Evolutionary conservation across 2,113 vertebrate genomes (phyloP).

Genomic region (Notechis scutatus): DNA sequence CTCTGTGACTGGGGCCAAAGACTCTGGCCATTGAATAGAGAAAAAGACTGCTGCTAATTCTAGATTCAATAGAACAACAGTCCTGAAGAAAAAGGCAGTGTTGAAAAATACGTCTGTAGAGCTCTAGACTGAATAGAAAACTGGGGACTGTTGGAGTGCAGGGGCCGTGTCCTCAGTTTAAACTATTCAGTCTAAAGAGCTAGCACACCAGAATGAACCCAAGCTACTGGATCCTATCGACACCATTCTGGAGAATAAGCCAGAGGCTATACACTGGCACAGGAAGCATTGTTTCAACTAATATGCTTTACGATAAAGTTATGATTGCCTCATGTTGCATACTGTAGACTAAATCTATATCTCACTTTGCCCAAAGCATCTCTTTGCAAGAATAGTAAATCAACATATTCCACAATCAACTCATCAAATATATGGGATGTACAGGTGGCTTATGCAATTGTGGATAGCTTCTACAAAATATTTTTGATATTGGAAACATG

Average conservation of each 20-base stretch:
- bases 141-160: too few species aligned
- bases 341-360: not conserved
- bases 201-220: too few species aligned
- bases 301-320: not conserved
- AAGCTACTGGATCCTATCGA: too few species aligned
- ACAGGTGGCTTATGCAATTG: not conserved
- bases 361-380: not conserved
- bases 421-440: not conserved
- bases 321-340: not conserved
- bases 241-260: not conserved
- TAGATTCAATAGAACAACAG: too few species aligned
- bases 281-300: not conserved
- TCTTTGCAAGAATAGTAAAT: not conserved
- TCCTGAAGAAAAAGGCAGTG: too few species aligned
- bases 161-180: too few species aligned
- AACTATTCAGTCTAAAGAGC: too few species aligned
- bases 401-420: not conserved
- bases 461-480: not conserved
- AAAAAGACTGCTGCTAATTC: too few species aligned
- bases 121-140: too few species aligned
- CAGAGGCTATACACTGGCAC: not conserved
- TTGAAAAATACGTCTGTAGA: too few species aligned
- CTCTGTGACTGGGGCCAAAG: too few species aligned
- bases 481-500: not conserved
- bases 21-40: too few species aligned